phyloP scores from a whole-genome alignment of 1,140 invertebrate genomes.

The Platorchestia sp. region DNA sequence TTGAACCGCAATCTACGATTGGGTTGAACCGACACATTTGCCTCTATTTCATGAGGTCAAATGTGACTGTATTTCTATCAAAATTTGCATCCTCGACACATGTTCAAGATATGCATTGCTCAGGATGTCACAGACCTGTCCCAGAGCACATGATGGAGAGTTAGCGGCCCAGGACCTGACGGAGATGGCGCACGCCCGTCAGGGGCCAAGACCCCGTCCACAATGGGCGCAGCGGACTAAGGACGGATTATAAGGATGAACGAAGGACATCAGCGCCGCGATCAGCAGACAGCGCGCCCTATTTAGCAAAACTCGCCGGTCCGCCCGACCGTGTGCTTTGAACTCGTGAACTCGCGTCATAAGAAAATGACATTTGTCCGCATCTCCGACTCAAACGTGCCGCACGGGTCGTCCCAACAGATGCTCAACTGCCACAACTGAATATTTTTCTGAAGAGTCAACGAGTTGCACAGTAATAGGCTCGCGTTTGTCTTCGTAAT shows the following conservation, averaged over 20 bases:
- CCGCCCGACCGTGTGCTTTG: neutral
- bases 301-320: neutral
- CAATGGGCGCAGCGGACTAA: neutral
- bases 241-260: neutral
- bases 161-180: neutral
- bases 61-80: neutral
- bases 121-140: neutral
- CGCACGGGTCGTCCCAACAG: neutral
- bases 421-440: neutral
- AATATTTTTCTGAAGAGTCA: neutral
- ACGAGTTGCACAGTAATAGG: neutral
- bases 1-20: neutral
- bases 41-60: neutral
- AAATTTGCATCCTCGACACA: neutral
- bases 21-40: neutral
- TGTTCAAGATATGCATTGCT: neutral
- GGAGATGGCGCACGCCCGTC: neutral
- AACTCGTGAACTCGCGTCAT: neutral
- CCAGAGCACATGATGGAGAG: neutral
- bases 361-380: neutral
- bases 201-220: neutral
- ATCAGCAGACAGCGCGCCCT: neutral
- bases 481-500: no score
- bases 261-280: neutral
- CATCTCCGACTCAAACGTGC: neutral